phyloP scores from a whole-genome alignment of 2,797 vertebrate genomes.

The Triplophysa bombifrons region DNA sequence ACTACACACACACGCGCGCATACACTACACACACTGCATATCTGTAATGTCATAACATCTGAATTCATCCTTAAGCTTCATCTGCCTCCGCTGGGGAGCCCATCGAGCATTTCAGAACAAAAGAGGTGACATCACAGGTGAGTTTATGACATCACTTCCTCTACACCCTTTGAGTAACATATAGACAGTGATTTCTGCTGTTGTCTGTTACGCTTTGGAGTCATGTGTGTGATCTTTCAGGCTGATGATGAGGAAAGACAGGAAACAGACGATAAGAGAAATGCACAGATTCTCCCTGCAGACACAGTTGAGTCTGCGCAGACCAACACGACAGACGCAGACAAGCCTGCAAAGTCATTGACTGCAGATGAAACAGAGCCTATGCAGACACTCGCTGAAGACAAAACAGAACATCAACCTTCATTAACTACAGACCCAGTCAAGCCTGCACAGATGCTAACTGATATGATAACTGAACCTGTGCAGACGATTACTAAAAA shows the following conservation, averaged over 20 bases:
- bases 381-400: fast-evolving
- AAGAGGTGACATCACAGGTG: conserved; percentile 59
- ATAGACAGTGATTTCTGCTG: background rate
- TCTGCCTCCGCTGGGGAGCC: conserved; percentile 40
- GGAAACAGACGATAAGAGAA: background rate
- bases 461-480: fast-evolving
- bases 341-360: background rate
- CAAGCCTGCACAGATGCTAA: background rate
- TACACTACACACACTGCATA: background rate
- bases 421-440: background rate
- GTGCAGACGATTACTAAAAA: too few species aligned
- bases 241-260: background rate
- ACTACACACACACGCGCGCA: background rate
- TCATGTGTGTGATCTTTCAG: background rate
- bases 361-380: background rate
- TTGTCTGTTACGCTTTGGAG: background rate
- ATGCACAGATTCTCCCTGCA: background rate
- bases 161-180: background rate
- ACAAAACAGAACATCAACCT: background rate
- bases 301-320: background rate
- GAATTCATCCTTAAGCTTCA: conserved; percentile 41
- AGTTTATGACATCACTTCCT: conserved; percentile 15
- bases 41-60: background rate
- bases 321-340: background rate
- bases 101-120: conserved; percentile 8